A percentile compares a stretch with the other conserved stretches of the same genome.
These are phyloP conservation scores for Trypoxylon attenuatum DNA, from an alignment of 2,888 invertebrate genomes.

Conservation along the genomic window DNA sequence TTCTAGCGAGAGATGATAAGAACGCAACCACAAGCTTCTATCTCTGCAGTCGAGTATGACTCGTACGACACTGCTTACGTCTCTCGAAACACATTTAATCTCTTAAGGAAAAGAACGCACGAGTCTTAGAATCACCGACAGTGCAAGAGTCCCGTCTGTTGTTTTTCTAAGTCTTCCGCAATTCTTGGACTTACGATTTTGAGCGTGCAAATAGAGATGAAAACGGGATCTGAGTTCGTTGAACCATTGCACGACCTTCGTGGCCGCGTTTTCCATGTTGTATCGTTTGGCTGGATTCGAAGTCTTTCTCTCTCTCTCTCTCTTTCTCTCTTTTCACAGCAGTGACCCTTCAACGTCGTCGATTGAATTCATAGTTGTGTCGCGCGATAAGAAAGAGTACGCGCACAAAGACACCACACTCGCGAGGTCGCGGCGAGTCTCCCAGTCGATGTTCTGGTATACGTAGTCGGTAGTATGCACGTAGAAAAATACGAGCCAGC, in stretches of 20 bases:
- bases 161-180: not conserved
- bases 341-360: not conserved
- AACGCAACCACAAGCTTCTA: too few species aligned
- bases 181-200: conserved; percentile 67
- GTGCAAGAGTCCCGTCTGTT: not conserved
- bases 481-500: not conserved
- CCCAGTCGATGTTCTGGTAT: too few species aligned
- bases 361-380: conserved; percentile 27
- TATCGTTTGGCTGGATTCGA: conserved; percentile 27
- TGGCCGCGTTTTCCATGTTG: conserved; percentile 65
- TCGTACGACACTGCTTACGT: too few species aligned
- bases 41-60: too few species aligned
- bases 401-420: conserved; percentile 1
- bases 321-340: not conserved
- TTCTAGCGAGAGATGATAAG: too few species aligned
- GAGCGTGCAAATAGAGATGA: conserved; percentile 66
- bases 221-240: conserved; percentile 67
- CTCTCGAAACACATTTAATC: not conserved
- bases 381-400: conserved; percentile 19
- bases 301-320: conserved; percentile 14
- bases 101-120: not conserved
- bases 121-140: not conserved
- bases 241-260: conserved; percentile 67
- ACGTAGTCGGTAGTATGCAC: not conserved
- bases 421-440: not conserved